Conservation (phyloP, 2,888 invertebrate genomes). For the Ennomos erosarius region DNA sequence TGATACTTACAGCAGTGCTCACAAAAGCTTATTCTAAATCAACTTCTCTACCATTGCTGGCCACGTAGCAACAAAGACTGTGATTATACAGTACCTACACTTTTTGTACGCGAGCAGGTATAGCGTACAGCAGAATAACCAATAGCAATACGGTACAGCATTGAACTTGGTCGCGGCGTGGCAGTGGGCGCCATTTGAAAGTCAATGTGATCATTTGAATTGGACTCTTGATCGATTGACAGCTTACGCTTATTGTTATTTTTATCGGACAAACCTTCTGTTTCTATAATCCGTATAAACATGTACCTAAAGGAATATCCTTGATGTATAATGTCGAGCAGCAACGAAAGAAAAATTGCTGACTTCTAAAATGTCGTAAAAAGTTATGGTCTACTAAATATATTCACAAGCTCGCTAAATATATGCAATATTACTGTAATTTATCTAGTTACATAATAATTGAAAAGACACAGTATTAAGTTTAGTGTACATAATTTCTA, state of each 20-base stretch:
- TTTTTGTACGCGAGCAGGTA: constrained; percentile 5
- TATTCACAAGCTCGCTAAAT: too few relatives aligned
- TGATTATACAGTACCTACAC: constrained; percentile 19
- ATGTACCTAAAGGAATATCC: background rate
- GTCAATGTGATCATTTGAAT: constrained; percentile 40
- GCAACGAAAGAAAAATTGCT: background rate
- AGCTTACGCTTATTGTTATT: constrained; percentile 12
- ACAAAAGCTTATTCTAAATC: too few relatives aligned
- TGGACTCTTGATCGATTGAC: constrained; percentile 21
- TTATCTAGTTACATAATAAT: constrained; percentile 3
- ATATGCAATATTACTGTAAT: background rate
- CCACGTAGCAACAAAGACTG: too few relatives aligned
- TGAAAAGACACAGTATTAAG: constrained; percentile 2
- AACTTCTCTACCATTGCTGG: too few relatives aligned
- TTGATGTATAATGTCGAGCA: background rate
- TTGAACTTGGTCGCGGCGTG: constrained; percentile 28
- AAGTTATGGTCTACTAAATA: background rate
- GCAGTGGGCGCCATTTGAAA: constrained; percentile 36
- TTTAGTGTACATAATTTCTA: constrained; percentile 16
- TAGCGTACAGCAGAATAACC: background rate
- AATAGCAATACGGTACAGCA: constrained; percentile 7
- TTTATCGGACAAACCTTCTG: background rate
- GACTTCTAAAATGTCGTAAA: background rate
- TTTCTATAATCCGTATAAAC: background rate
- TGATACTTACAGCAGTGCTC: too few relatives aligned